Evolutionary conservation across 2,888 invertebrate genomes (phyloP).

Genomic region (Ophion slaviceki): DNA sequence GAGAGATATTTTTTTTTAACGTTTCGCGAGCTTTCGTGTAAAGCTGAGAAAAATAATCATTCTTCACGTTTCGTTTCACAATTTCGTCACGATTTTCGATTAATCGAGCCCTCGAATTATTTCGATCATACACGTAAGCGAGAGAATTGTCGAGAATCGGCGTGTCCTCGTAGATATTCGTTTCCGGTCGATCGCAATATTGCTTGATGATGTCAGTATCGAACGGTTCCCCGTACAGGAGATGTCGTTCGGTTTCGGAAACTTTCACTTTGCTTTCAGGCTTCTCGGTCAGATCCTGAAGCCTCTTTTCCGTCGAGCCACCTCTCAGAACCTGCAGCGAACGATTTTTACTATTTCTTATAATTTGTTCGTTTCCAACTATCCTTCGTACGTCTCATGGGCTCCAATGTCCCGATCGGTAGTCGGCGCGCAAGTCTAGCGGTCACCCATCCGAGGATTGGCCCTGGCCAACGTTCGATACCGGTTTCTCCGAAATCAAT

Average conservation of each 20-base stretch:
- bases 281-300: conserved; percentile 83
- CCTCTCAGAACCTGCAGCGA: conserved; percentile 83
- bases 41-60: too few relatives aligned
- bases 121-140: conserved; percentile 83
- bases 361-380: too few relatives aligned
- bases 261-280: conserved; percentile 83
- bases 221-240: conserved; percentile 85
- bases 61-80: too few relatives aligned
- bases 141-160: conserved; percentile 87
- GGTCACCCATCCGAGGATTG: too few relatives aligned
- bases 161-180: conserved; percentile 83
- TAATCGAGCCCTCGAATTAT: not conserved
- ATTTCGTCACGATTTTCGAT: too few relatives aligned
- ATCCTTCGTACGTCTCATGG: too few relatives aligned
- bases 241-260: conserved; percentile 62
- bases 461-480: too few relatives aligned
- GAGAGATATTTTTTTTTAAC: not conserved
- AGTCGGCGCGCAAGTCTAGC: too few relatives aligned
- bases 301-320: conserved; percentile 78
- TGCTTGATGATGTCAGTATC: conserved; percentile 86
- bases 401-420: too few relatives aligned
- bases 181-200: conserved; percentile 85
- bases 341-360: not conserved
- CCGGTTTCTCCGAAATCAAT: not conserved
- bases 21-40: not conserved